Percentiles rank a stretch among this genome's conserved stretches.
These are phyloP conservation scores for Trichonephila clavipes DNA, from an alignment of 1,140 invertebrate genomes.

Conservation along the genomic window DNA sequence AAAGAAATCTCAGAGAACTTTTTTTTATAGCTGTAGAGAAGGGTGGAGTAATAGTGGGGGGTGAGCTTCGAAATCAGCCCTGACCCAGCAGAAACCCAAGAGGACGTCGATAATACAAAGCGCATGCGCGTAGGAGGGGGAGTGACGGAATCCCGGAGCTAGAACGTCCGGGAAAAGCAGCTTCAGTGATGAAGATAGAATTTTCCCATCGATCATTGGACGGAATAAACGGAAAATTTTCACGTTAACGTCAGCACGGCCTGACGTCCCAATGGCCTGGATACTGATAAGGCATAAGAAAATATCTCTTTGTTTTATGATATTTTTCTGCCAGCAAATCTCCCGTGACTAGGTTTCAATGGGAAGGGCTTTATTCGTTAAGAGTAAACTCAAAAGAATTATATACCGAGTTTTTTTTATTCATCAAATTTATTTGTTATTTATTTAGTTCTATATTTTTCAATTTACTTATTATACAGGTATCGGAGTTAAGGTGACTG, in stretches of 20 bases:
- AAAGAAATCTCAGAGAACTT: neutral
- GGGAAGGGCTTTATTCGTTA: too few relatives aligned
- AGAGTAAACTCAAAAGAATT: too few relatives aligned
- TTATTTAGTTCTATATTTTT: too few relatives aligned
- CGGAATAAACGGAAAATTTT: constrained; percentile 10
- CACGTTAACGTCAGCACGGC: constrained; percentile 9
- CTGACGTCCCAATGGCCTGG: neutral
- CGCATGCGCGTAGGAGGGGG: constrained; percentile 8
- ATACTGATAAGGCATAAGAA: neutral
- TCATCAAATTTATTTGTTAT: too few relatives aligned
- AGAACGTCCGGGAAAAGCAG: constrained; percentile 3
- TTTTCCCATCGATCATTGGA: constrained; percentile 13
- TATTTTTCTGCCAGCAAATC: neutral
- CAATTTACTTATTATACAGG: too few relatives aligned
- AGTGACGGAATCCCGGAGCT: neutral
- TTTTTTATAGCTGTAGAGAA: neutral
- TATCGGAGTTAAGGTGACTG: too few relatives aligned
- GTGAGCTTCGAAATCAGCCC: neutral
- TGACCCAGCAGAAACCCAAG: constrained; percentile 32
- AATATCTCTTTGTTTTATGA: neutral
- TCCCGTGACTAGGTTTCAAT: too few relatives aligned
- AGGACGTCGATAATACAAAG: constrained; percentile 29
- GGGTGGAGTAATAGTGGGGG: neutral
- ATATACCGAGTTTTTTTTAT: too few relatives aligned
- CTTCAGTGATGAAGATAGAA: constrained; percentile 32